Percentiles rank a stretch among this genome's conserved stretches.
phyloP scores from a whole-genome alignment of 2,797 vertebrate species.

The Heteromormyrus szaboi region DNA sequence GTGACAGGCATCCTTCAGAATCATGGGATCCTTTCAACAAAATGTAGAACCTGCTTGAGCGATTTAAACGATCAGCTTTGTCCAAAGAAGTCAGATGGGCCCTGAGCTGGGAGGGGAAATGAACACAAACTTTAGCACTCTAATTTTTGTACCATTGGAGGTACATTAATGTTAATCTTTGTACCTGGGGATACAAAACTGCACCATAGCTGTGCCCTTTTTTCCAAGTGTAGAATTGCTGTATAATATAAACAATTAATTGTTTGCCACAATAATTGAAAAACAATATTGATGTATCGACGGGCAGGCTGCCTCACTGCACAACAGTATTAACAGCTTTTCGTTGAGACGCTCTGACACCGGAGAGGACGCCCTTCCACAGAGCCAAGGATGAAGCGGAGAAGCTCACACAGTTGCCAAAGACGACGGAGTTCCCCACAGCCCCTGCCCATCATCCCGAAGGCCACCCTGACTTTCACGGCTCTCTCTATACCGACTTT shows the following conservation, averaged over 20 bases:
- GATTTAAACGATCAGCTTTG: neutral
- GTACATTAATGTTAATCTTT: neutral
- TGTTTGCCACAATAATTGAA: neutral
- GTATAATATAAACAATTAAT: neutral
- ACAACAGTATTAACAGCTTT: neutral
- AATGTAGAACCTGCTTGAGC: neutral
- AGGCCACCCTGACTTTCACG: neutral
- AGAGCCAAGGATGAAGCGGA: neutral
- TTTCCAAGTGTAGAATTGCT: neutral
- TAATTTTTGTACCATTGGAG: neutral
- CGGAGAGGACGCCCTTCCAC: neutral
- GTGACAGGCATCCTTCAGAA: neutral
- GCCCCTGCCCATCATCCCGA: neutral
- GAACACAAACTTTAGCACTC: neutral
- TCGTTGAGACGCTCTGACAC: neutral
- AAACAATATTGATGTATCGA: neutral
- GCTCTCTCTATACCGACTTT: neutral
- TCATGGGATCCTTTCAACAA: neutral
- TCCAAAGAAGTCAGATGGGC: neutral
- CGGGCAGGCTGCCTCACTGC: neutral
- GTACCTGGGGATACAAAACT: neutral
- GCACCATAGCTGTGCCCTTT: neutral
- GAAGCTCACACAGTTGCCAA: neutral
- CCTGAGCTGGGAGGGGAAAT: neutral
- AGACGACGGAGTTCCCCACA: neutral